These are phyloP conservation scores for Terrapene triunguis DNA, from an alignment of 2,113 vertebrate genomes.

Conservation along the genomic window DNA sequence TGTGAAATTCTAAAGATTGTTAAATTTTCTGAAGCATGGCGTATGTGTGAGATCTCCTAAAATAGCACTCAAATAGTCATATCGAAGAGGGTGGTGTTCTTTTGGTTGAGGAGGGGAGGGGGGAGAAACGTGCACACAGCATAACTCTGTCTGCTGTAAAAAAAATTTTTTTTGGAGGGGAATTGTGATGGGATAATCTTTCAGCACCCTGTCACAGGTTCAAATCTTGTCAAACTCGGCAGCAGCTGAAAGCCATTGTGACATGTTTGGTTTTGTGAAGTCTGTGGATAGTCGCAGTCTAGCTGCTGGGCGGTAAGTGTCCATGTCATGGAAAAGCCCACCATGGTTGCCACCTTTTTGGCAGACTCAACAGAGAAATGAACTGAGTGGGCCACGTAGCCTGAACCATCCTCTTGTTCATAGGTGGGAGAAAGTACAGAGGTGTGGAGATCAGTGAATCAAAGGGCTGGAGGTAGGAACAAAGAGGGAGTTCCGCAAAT, in stretches of 20 bases:
- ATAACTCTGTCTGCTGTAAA: background rate
- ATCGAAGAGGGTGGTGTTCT: background rate
- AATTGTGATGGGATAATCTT: no score
- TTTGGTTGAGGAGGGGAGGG: accelerated
- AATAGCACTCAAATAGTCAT: accelerated
- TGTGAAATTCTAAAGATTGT: accelerated
- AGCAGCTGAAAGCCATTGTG: background rate
- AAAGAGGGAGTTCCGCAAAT: background rate
- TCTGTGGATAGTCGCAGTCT: background rate
- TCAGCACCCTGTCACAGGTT: background rate
- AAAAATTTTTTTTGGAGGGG: background rate
- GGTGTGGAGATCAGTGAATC: background rate
- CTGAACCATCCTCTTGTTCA: background rate
- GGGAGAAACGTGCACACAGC: background rate
- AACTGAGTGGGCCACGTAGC: accelerated
- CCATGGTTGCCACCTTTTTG: accelerated
- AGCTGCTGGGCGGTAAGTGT: background rate
- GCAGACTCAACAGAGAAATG: accelerated
- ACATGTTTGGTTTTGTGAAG: background rate
- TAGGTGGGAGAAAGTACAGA: background rate
- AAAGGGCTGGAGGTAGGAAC: background rate
- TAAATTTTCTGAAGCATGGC: accelerated
- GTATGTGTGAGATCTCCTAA: background rate
- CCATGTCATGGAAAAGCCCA: background rate
- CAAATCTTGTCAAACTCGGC: accelerated